phyloP scores from a whole-genome alignment of 2,113 vertebrate species.

The Dascyllus trimaculatus region DNA sequence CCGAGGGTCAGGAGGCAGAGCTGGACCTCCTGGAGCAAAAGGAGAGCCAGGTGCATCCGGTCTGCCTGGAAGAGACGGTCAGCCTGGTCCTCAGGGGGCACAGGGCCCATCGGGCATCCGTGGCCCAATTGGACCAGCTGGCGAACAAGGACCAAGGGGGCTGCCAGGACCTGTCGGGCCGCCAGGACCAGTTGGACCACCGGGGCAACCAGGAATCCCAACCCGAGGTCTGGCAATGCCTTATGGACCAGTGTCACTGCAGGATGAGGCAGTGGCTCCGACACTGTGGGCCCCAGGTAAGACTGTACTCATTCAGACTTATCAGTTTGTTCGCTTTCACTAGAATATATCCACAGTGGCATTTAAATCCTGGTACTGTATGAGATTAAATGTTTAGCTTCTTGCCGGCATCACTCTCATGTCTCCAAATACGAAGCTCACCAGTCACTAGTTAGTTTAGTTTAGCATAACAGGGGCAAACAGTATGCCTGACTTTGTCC shows the following conservation, averaged over 20 bases:
- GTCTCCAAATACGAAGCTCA: no score
- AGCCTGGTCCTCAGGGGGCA: constrained; percentile 88
- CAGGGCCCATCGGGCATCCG: constrained; percentile 90
- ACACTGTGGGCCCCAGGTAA: constrained; percentile 74
- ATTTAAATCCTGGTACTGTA: background rate
- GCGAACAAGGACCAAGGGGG: constrained; percentile 89
- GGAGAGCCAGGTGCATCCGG: constrained; percentile 91
- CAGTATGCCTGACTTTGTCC: no score
- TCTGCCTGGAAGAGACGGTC: constrained; percentile 90
- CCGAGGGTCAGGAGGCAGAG: constrained; percentile 94
- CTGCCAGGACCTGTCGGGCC: constrained; percentile 88
- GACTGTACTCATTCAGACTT: background rate
- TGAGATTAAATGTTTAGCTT: no score
- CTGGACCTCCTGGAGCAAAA: constrained; percentile 89
- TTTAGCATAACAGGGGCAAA: background rate
- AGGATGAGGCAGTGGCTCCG: constrained; percentile 76
- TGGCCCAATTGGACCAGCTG: constrained; percentile 89
- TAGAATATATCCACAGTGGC: background rate
- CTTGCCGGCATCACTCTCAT: no score
- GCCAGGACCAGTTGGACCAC: constrained; percentile 86
- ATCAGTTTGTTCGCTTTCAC: no score
- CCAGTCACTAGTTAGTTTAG: background rate
- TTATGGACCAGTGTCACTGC: constrained; percentile 83
- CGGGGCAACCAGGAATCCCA: constrained; percentile 85
- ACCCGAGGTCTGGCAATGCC: constrained; percentile 71